A percentile compares a stretch with the other conserved stretches of the same genome.
Evolutionary conservation across 2,888 invertebrate species (phyloP).

Genomic region (Acheta domesticus): DNA sequence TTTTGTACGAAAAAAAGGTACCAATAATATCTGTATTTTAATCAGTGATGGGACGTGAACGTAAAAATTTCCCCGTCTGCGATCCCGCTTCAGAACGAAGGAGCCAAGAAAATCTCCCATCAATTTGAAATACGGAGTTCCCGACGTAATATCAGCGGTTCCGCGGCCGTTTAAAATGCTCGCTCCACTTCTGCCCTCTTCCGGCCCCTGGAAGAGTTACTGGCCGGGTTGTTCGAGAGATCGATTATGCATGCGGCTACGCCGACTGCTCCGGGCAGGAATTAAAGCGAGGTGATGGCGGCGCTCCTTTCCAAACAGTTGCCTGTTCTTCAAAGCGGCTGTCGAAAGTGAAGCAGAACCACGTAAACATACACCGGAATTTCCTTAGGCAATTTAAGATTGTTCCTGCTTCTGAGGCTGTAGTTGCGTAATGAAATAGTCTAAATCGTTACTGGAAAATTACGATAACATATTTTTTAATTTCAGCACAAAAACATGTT

Average conservation of each 20-base stretch:
- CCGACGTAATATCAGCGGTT: not conserved
- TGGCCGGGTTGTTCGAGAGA: not conserved
- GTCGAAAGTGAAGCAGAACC: too few relatives aligned
- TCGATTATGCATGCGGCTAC: slow-evolving; percentile 6
- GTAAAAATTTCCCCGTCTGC: not conserved
- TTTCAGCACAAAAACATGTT: too few relatives aligned
- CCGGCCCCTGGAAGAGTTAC: not conserved
- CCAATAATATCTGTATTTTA: slow-evolving; percentile 18
- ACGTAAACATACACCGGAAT: too few relatives aligned
- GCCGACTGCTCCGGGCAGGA: not conserved
- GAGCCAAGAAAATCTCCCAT: not conserved
- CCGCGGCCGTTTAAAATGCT: not conserved
- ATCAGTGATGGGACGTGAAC: not conserved
- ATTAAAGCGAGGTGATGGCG: not conserved
- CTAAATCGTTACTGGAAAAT: too few relatives aligned
- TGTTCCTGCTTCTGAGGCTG: too few relatives aligned
- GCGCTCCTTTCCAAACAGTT: too few relatives aligned
- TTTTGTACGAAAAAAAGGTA: not conserved
- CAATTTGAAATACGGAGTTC: slow-evolving; percentile 18
- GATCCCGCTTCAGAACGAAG: not conserved
- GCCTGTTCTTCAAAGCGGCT: too few relatives aligned
- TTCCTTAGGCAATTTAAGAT: too few relatives aligned
- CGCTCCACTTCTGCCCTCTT: not conserved
- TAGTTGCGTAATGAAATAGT: too few relatives aligned
- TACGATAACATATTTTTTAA: too few relatives aligned